A percentile compares a stretch with the other conserved stretches of the same genome.
phyloP scores from a whole-genome alignment of 1,140 invertebrate genomes.

The Metopolophium dirhodum region DNA sequence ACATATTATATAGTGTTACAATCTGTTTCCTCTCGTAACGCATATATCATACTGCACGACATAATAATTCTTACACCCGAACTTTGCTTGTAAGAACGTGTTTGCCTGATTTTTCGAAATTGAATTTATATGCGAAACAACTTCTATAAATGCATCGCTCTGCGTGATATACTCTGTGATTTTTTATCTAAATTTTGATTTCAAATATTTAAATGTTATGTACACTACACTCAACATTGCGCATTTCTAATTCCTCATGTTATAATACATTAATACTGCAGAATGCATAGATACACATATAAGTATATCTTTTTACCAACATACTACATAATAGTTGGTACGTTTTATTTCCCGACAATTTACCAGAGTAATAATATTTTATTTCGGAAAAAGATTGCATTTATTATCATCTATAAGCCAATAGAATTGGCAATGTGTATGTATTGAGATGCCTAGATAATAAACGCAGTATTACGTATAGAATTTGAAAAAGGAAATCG shows the following conservation, averaged over 20 bases:
- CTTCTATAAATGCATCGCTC: too few species aligned
- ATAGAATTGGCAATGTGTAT: not conserved
- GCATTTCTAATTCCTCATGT: not conserved
- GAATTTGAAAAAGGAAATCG: not conserved
- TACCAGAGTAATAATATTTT: not conserved
- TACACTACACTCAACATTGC: too few species aligned
- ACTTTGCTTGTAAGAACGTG: too few species aligned
- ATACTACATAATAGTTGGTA: not conserved
- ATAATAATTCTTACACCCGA: too few species aligned
- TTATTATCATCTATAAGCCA: not conserved
- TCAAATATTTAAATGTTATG: too few species aligned
- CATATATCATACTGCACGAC: too few species aligned
- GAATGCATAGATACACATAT: not conserved
- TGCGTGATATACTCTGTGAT: too few species aligned
- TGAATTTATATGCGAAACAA: too few species aligned
- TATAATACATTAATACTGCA: not conserved
- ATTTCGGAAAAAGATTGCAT: not conserved
- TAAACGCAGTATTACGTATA: not conserved
- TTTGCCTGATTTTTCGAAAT: too few species aligned
- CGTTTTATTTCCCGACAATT: not conserved
- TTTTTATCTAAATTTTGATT: too few species aligned
- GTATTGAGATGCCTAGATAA: not conserved
- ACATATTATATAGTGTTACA: too few species aligned
- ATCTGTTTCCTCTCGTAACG: too few species aligned
- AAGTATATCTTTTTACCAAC: not conserved